These are phyloP conservation scores for Tragelaphus imberbis DNA, from an alignment of 2,113 vertebrate species.

Conservation along the genomic window DNA sequence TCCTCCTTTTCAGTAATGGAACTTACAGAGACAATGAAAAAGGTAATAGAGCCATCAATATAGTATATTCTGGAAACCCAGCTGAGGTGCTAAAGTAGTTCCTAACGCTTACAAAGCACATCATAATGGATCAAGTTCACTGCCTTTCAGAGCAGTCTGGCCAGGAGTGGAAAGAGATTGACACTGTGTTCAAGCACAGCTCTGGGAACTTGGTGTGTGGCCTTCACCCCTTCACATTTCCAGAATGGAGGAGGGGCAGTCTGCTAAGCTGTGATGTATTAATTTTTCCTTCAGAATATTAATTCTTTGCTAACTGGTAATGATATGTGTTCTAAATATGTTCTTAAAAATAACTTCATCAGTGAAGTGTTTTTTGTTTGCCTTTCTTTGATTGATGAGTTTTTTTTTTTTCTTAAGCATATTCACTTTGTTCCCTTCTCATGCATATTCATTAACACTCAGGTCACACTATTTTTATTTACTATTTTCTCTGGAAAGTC, in stretches of 20 bases:
- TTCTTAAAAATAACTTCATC: background rate
- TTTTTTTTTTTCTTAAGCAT: background rate
- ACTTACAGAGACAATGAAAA: constrained; percentile 2
- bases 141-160: background rate
- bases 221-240: background rate
- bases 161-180: background rate
- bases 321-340: background rate
- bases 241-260: background rate
- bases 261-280: background rate
- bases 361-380: background rate
- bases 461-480: background rate
- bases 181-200: background rate
- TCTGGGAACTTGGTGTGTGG: background rate
- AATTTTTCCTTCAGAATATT: background rate
- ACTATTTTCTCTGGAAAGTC: background rate
- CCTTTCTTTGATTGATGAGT: background rate
- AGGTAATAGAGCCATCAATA: constrained; percentile 17
- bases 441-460: background rate
- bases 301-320: background rate
- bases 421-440: background rate
- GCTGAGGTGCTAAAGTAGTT: background rate
- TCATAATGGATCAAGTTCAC: background rate
- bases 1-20: constrained; percentile 26
- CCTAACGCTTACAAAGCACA: background rate
- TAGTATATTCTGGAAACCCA: background rate